These are phyloP conservation scores for Pagetopsis macropterus DNA, from an alignment of 2,797 vertebrate species.

Conservation along the genomic window DNA sequence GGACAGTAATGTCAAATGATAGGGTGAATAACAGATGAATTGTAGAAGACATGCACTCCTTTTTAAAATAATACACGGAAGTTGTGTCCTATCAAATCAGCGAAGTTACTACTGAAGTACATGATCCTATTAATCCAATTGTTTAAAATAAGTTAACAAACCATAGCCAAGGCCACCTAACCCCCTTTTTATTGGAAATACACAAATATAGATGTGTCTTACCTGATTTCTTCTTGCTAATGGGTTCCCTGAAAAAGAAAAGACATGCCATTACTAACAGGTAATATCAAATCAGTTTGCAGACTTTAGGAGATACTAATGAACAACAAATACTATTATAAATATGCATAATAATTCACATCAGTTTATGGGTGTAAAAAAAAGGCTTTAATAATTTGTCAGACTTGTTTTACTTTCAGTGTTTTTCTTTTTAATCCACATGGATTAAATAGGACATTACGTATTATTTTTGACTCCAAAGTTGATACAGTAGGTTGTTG, in stretches of 20 bases:
- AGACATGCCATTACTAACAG: conserved; percentile 42
- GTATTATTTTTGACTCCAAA: neutral
- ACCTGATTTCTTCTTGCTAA: conserved; percentile 96
- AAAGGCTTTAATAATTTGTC: rapidly evolving
- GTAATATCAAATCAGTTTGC: neutral
- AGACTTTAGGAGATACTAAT: neutral
- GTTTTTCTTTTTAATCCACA: neutral
- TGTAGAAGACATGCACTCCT: neutral
- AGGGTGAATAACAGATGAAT: neutral
- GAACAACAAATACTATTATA: conserved; percentile 3
- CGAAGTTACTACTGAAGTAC: neutral
- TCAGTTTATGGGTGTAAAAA: neutral
- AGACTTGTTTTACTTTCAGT: neutral
- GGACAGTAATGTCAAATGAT: conserved; percentile 33
- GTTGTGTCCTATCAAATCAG: neutral
- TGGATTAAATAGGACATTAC: no score
- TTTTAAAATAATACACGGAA: neutral
- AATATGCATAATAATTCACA: neutral
- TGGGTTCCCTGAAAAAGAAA: conserved; percentile 88
- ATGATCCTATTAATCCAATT: neutral
- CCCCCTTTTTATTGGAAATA: conserved; percentile 11
- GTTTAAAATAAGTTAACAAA: neutral
- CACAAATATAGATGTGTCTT: conserved; percentile 67
- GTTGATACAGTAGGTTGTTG: neutral
- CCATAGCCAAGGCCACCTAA: neutral